Conservation (phyloP, 2,797 vertebrate species). For the Pseudochirops corinnae region DNA sequence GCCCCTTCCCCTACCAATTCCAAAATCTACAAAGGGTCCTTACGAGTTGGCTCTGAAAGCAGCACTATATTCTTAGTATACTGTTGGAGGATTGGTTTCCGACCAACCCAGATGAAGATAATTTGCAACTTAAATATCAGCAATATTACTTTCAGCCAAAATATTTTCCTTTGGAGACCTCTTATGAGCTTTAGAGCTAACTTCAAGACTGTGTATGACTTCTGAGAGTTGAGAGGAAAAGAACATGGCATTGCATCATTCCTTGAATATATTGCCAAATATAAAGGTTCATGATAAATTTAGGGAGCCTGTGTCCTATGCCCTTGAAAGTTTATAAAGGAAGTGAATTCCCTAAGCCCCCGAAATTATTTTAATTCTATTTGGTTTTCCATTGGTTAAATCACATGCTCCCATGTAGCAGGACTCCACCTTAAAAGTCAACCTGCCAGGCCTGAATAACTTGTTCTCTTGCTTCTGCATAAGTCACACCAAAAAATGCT, state of each 20-base stretch:
- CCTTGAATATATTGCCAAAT: background rate
- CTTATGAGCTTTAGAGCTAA: slow-evolving; percentile 27
- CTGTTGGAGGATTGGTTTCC: slow-evolving; percentile 26
- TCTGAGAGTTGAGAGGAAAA: slow-evolving; percentile 44
- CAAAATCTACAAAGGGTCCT: background rate
- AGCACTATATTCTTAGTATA: background rate
- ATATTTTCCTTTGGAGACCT: slow-evolving; percentile 22
- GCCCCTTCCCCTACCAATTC: background rate
- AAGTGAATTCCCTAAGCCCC: background rate
- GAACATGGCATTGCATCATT: background rate
- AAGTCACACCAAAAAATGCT: slow-evolving; percentile 1
- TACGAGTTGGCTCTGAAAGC: background rate
- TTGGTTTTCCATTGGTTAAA: background rate
- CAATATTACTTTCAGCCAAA: background rate
- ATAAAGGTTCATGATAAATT: slow-evolving; percentile 15
- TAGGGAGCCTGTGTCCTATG: background rate
- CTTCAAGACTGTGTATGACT: slow-evolving; percentile 20
- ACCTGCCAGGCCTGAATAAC: background rate
- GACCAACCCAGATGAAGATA: background rate
- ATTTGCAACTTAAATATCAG: slow-evolving; percentile 40
- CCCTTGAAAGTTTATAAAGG: slow-evolving; percentile 36
- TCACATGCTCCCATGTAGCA: background rate
- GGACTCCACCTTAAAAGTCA: slow-evolving; percentile 25
- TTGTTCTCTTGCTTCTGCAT: background rate
- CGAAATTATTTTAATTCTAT: slow-evolving; percentile 4